Conservation (phyloP, 2,888 invertebrate genomes). For the Synanthedon andrenaeformis region DNA sequence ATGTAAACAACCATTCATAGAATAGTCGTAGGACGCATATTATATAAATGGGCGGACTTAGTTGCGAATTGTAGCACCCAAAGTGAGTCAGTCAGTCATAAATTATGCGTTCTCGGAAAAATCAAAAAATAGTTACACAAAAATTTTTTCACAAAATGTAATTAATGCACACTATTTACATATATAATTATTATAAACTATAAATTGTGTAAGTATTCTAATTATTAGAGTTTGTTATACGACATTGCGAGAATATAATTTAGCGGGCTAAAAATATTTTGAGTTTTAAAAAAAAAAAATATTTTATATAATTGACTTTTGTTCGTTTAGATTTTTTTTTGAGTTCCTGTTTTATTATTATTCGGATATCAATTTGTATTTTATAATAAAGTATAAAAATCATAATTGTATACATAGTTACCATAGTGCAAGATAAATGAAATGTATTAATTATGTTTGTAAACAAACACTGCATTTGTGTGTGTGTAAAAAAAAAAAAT, state of each 20-base stretch:
- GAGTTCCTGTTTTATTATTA: not conserved
- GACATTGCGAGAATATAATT: not conserved
- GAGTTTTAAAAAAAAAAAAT: not conserved
- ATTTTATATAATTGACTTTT: too few species aligned
- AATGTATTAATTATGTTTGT: not conserved
- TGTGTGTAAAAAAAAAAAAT: not conserved
- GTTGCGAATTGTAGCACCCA: too few species aligned
- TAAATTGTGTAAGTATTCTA: not conserved
- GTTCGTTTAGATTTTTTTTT: too few species aligned
- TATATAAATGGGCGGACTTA: too few species aligned
- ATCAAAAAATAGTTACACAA: conserved; percentile 18
- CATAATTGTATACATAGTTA: not conserved
- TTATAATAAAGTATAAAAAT: too few species aligned
- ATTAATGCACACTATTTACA: conserved; percentile 60
- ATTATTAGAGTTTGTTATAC: not conserved
- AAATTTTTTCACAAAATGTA: conserved; percentile 45
- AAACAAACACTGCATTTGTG: not conserved
- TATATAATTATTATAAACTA: conserved; percentile 9
- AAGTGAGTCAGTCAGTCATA: too few species aligned
- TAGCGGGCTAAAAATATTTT: not conserved
- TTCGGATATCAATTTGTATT: too few species aligned
- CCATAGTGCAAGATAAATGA: not conserved
- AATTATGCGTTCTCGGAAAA: too few species aligned
- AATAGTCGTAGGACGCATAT: too few species aligned
- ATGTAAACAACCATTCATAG: too few species aligned